A percentile compares a stretch with the other conserved stretches of the same genome.
Conservation (phyloP, 1,140 invertebrate species). For the Drosophila nigromelanica region DNA sequence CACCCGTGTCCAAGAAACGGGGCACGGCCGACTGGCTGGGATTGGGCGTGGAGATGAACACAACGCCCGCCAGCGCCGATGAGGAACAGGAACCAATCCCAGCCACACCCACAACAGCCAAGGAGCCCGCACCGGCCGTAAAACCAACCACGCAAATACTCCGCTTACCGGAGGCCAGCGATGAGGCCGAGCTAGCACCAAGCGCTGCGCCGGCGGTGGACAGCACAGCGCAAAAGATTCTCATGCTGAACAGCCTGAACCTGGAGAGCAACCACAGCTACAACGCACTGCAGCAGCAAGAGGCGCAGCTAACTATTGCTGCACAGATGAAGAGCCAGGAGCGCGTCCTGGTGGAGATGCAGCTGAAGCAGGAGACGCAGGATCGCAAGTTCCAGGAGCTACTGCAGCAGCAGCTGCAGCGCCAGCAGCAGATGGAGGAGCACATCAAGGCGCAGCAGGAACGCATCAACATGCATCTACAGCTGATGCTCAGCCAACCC, state of each 20-base stretch:
- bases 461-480: slow-evolving; percentile 85
- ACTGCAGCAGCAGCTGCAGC: slow-evolving; percentile 84
- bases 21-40: slow-evolving; percentile 80
- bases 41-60: slow-evolving; percentile 40
- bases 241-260: slow-evolving; percentile 66
- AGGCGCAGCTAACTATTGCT: slow-evolving; percentile 84
- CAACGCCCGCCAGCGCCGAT: slow-evolving; percentile 2
- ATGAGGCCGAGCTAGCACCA: slow-evolving; percentile 30
- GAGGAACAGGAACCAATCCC: slow-evolving; percentile 33
- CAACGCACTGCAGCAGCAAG: slow-evolving; percentile 84
- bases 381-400: slow-evolving; percentile 84
- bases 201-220: not conserved
- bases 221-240: slow-evolving; percentile 57
- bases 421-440: slow-evolving; percentile 85
- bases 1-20: slow-evolving; percentile 64
- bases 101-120: slow-evolving; percentile 16
- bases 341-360: slow-evolving; percentile 84
- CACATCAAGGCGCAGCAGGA: slow-evolving; percentile 85
- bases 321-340: slow-evolving; percentile 85
- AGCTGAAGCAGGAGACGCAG: slow-evolving; percentile 84
- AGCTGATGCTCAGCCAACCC: slow-evolving; percentile 84
- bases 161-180: slow-evolving; percentile 35
- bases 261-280: slow-evolving; percentile 83
- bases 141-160: slow-evolving; percentile 23
- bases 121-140: not conserved